phyloP scores from a whole-genome alignment of 2,113 vertebrate genomes.

The Lutjanus erythropterus region DNA sequence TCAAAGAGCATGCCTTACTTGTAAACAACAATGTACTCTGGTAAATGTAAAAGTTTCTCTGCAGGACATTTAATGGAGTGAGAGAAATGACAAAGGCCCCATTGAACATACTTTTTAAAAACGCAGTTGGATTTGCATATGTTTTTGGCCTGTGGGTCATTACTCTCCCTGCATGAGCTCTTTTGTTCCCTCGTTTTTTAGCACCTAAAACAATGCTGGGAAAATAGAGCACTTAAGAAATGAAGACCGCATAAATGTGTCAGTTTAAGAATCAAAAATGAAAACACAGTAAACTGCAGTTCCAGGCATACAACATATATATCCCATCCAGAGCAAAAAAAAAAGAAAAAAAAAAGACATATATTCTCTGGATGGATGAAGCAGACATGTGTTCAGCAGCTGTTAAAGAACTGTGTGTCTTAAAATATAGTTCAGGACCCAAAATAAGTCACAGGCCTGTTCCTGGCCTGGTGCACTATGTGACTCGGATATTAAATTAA shows the following conservation, averaged over 20 bases:
- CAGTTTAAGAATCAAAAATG: conserved; percentile 13
- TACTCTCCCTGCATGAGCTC: background rate
- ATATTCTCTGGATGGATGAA: conserved; percentile 5
- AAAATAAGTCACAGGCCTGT: conserved; percentile 35
- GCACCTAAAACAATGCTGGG: conserved; percentile 10
- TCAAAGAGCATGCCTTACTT: background rate
- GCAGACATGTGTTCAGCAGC: conserved; percentile 48
- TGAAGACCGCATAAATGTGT: conserved; percentile 15
- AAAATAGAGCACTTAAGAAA: conserved; percentile 11
- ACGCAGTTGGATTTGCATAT: background rate
- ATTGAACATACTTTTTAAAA: background rate
- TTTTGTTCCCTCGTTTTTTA: conserved; percentile 41
- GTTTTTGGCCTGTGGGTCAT: background rate
- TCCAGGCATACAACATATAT: background rate
- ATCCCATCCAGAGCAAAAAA: too few species aligned
- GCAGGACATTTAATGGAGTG: conserved; percentile 12
- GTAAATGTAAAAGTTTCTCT: background rate
- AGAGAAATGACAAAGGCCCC: conserved; percentile 20
- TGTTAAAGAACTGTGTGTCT: conserved; percentile 45
- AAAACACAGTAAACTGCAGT: conserved; percentile 7
- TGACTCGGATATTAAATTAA: conserved; percentile 21
- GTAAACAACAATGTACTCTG: background rate
- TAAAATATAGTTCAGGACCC: conserved; percentile 39
- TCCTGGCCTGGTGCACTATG: conserved; percentile 9
- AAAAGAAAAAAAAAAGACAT: too few species aligned